A percentile compares a stretch with the other conserved stretches of the same genome.
Conservation (phyloP, 2,888 invertebrate genomes). For the Cosmia trapezina region DNA sequence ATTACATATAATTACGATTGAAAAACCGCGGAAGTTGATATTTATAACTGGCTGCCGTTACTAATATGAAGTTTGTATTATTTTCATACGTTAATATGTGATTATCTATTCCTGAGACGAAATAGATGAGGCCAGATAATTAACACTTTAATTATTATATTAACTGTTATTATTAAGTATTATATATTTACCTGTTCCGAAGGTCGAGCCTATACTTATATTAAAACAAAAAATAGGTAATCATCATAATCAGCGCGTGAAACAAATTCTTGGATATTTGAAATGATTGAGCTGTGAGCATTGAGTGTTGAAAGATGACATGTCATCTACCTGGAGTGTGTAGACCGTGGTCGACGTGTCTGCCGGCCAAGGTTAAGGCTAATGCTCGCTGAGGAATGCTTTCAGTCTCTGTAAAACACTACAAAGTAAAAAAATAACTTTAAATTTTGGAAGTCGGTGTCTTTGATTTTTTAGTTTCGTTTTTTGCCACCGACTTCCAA, state of each 20-base stretch:
- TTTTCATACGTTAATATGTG: slow-evolving; percentile 48
- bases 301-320: slow-evolving; percentile 22
- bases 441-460: too few species aligned
- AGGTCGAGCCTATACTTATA: slow-evolving; percentile 24
- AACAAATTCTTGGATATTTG: not conserved
- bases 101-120: slow-evolving; percentile 45
- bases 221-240: not conserved
- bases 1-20: slow-evolving; percentile 63
- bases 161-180: slow-evolving; percentile 26
- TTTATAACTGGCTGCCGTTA: slow-evolving; percentile 64
- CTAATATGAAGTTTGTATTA: slow-evolving; percentile 63
- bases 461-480: too few species aligned
- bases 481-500: too few species aligned
- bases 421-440: too few species aligned
- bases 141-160: slow-evolving; percentile 44
- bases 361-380: slow-evolving; percentile 36
- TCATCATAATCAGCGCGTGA: not conserved
- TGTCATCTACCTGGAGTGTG: slow-evolving; percentile 24
- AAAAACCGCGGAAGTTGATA: slow-evolving; percentile 74
- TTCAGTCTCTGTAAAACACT: slow-evolving; percentile 17
- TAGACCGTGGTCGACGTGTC: slow-evolving; percentile 8
- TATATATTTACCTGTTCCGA: slow-evolving; percentile 42
- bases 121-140: slow-evolving; percentile 49
- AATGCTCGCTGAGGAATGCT: slow-evolving; percentile 25
- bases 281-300: not conserved